These are phyloP conservation scores for Thera obeliscata DNA, from an alignment of 2,888 invertebrate genomes.

Conservation along the genomic window DNA sequence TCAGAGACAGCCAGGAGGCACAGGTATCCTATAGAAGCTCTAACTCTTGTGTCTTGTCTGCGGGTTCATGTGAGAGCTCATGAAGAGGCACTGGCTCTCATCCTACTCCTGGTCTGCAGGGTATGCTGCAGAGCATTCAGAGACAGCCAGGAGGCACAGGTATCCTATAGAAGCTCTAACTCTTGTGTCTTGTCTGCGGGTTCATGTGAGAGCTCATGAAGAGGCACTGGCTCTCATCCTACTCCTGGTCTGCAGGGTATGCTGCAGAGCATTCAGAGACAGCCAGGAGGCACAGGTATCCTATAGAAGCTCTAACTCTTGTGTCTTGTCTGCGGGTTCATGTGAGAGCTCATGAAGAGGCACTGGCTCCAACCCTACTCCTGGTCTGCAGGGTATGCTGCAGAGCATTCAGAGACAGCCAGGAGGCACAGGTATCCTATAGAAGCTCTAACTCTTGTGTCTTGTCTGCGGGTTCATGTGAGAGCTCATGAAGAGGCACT, in stretches of 20 bases:
- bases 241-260: constrained; percentile 68
- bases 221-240: constrained; percentile 65
- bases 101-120: constrained; percentile 66
- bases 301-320: constrained; percentile 81
- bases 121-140: constrained; percentile 51
- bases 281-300: constrained; percentile 46
- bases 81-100: constrained; percentile 68
- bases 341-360: constrained; percentile 78
- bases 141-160: neutral
- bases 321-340: constrained; percentile 81
- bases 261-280: constrained; percentile 42
- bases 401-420: constrained; percentile 21
- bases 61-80: constrained; percentile 81
- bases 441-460: constrained; percentile 81
- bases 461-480: constrained; percentile 79
- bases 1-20: constrained; percentile 5
- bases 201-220: constrained; percentile 81
- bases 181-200: constrained; percentile 77
- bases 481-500: constrained; percentile 77
- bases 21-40: constrained; percentile 76
- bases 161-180: constrained; percentile 82
- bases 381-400: constrained; percentile 67
- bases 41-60: constrained; percentile 79
- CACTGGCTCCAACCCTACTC: constrained; percentile 62
- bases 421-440: constrained; percentile 59